Evolutionary conservation across 2,888 invertebrate genomes (phyloP), one percentile per base, ranked within the genome.

Genomic region (Neoitamus cyanurus): DNA sequence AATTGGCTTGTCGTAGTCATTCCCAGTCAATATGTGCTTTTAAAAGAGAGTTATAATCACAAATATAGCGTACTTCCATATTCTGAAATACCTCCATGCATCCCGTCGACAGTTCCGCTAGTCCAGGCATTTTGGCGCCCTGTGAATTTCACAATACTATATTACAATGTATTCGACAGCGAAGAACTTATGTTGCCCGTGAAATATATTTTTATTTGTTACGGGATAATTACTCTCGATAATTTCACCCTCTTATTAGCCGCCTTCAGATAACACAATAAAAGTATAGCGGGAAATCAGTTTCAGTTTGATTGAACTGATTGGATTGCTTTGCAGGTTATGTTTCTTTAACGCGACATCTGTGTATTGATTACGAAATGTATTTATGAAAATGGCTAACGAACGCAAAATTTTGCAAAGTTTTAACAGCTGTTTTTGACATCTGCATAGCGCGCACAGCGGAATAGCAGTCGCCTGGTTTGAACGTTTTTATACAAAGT

Each of bases 1-100:
- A 13, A 97, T 91, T 0, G 97, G 97, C 72, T 94, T 93, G 1
- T 94, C 93, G 86, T 94, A 93, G 82, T 94, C 93, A 13, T 94
- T 94, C 4, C 96, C 97, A 87, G 92, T 93, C 94, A 97, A 95
- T 31, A 97, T 95, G 31, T 93, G 91, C 95, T 96, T 88, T 3
- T 91, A 78, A 69, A 20, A 25, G 30, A 37, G 82, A 85, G 11
- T 11, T 77, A 28, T 5, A 15, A 0, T 4, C 37, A 42, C 11
- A 36, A 42, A 68, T 11, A 34, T 2, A 20, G 1, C 30, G 13
- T 34, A 31, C 6, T 58, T 48, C 1, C 1, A 58, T 7, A 48
- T 25, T 36, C 13, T 46, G 28, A 58, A 82, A 42, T 68, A 91
- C 90, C 86, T 89, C 89, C 86, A 91, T 88, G 28, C 89, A 90